Percentiles rank a stretch among this genome's conserved stretches.
Evolutionary conservation across 2,888 invertebrate genomes (phyloP).

Genomic region (Sacculina carcini): DNA sequence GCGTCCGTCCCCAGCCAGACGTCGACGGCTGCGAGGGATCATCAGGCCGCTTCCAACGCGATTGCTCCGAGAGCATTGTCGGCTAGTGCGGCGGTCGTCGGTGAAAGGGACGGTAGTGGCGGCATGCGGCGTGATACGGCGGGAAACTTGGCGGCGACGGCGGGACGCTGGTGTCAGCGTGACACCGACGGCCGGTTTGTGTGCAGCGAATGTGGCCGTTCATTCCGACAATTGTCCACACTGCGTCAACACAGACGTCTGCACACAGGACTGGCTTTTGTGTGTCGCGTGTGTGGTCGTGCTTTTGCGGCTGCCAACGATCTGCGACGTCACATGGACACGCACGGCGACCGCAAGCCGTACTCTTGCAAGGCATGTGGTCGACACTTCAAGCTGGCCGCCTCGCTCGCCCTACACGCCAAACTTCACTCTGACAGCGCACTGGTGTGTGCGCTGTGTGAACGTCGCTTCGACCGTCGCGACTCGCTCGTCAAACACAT

Average conservation of each 20-base stretch:
- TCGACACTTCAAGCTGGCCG: background rate
- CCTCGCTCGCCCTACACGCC: background rate
- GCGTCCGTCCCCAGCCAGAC: background rate
- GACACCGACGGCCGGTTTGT: background rate
- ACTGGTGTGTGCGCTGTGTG: background rate
- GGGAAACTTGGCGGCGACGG: too few relatives aligned
- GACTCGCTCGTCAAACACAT: background rate
- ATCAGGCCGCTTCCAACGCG: too few relatives aligned
- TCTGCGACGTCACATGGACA: background rate
- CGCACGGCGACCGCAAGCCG: background rate
- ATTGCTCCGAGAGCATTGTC: too few relatives aligned
- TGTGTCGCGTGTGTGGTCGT: too few relatives aligned
- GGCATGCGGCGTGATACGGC: too few relatives aligned
- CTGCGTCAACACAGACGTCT: background rate
- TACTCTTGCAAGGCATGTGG: background rate
- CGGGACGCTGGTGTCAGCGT: too few relatives aligned
- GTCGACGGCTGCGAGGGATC: too few relatives aligned
- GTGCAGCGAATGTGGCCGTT: background rate
- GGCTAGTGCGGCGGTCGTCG: too few relatives aligned
- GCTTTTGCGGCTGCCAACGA: too few relatives aligned
- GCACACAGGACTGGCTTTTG: too few relatives aligned
- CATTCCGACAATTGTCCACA: background rate
- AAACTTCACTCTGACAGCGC: background rate
- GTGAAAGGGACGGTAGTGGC: too few relatives aligned
- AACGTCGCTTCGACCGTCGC: background rate